Percentiles rank a stretch among this genome's conserved stretches.
Conservation (phyloP, 2,797 vertebrate genomes). For the Pangasius mekongensis region DNA sequence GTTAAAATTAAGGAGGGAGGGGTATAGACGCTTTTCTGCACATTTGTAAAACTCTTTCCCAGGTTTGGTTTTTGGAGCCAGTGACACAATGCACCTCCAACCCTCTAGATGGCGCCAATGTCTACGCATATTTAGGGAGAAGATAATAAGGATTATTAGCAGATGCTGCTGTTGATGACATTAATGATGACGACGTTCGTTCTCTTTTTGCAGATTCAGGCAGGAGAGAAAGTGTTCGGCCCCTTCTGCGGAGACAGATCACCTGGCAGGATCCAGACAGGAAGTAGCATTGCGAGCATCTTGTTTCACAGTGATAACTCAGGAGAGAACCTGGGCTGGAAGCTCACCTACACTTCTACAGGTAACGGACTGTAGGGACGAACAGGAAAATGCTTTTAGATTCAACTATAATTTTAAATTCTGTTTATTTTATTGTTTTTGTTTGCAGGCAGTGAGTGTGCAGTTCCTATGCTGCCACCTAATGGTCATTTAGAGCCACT, state of each 20-base stretch:
- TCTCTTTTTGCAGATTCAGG: constrained; percentile 76
- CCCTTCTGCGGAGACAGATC: constrained; percentile 86
- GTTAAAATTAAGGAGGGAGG: not conserved
- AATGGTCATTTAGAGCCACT: constrained; percentile 82
- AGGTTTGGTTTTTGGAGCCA: not conserved
- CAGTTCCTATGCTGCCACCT: constrained; percentile 69
- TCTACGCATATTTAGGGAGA: not conserved
- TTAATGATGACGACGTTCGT: not conserved
- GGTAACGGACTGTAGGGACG: constrained; percentile 66
- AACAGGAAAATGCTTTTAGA: not conserved
- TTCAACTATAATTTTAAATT: not conserved
- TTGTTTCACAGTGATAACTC: constrained; percentile 91
- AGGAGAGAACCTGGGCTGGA: constrained; percentile 92
- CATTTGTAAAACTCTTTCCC: not conserved
- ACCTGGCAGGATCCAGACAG: constrained; percentile 82
- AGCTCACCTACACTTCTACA: constrained; percentile 78
- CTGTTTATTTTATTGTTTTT: not conserved
- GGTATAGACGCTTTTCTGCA: not conserved
- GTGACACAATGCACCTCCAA: not conserved
- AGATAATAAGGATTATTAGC: not conserved
- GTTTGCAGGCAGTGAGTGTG: constrained; percentile 82
- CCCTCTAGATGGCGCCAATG: not conserved
- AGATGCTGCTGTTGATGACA: not conserved
- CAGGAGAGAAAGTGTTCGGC: constrained; percentile 76
- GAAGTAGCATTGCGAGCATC: constrained; percentile 77